Base-by-base conservation (phyloP, 2,797 vertebrate genomes). In the Miichthys miiuy region DNA sequence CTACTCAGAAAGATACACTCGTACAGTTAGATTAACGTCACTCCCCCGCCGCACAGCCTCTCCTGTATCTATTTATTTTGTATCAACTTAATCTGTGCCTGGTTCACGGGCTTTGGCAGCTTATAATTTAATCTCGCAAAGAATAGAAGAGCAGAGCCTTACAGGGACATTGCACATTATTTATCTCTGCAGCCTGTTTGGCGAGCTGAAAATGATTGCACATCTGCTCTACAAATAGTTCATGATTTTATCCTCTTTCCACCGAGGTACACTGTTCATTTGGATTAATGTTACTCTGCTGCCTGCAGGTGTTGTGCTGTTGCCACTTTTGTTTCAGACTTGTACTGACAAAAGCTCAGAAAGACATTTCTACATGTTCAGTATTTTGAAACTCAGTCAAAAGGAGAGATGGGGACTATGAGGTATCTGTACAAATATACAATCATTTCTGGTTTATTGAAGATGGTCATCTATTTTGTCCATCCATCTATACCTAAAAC, bases 51-150 rank as follows among this genome's bases (percentile, higher is more conserved):
- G 0, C 0, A 2, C 74, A 21, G 34, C 5, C 44, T 42, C 42
- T 62, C 13, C 57, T 63, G n/a, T 60, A 20, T 80, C 47, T 71
- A 69, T 87, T 75, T 72, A 67, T 79, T 85, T 58, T 60, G 11
- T 23, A 42, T 72, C 52, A 68, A 16, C 30, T 65, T 80, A 87
- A 89, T 90, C 84, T 82, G 57, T 47, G 18, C 71, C 30, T 56
- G 48, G 47, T 71, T 82, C 60, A 68, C 70, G 44, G 66, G 6
- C 72, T 38, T 48, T 60, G 72, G 51, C 63, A 38, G 68, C 18
- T 79, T 81, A 69, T 23, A 57, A 75, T 78, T 82, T 78, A 84
- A 88, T 90, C 87, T 76, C 27, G 46, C 42, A 57, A 70, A 68
- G 69, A 86, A 84, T 67, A 74, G 27, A 69, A 61, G 63, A 52